Evolutionary conservation across 2,113 vertebrate species (phyloP), one percentile per base, ranked within the genome.

Genomic region (Lepus europaeus): DNA sequence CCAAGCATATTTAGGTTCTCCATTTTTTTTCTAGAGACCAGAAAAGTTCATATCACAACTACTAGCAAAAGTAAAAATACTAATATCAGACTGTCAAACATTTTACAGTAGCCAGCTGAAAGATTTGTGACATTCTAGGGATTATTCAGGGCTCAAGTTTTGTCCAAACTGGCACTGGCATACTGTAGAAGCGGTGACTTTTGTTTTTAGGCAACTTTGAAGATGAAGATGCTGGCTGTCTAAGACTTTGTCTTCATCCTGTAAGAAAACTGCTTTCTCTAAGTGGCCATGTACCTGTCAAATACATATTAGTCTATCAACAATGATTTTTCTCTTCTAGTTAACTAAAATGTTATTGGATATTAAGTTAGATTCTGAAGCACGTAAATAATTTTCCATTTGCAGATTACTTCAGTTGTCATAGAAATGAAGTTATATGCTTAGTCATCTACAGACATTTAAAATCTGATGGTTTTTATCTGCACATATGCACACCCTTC

Each of bases 291-390:
- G 89, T 93, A 85, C 36, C 69, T 78, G 20, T 73, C 51, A 61
- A 95, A 92, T 13, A 82, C 6, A 70, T 19, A 68, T 86, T 23
- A 80, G 27, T 87, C 10, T 93, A 13, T 87, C 83, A 69, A 68
- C 66, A 10, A 87, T 79, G 84, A 73, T 76, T 12, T 76, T 81
- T 88, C 19, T 82, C 45, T 7, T 95, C 53, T 23, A 87, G 6
- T 84, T 93, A 90, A 20, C 14, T 69, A 82, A 66, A 86, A 73
- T 6, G 81, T 1, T 66, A 73, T 17, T 93, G 13, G 66, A 66
- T 93, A 72, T 93, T 78, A 94, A 95, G 64, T 89, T 93, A 59
- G 29, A 78, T 73, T 87, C 14, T 7, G 66, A 79, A 79, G 39
- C 36, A 36, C 4, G 4, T 36, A 83, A n/a, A n/a, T 82, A 33